These are phyloP conservation scores for Sinocyclocheilus rhinocerous DNA, from an alignment of 2,113 vertebrate species.

Conservation along the genomic window DNA sequence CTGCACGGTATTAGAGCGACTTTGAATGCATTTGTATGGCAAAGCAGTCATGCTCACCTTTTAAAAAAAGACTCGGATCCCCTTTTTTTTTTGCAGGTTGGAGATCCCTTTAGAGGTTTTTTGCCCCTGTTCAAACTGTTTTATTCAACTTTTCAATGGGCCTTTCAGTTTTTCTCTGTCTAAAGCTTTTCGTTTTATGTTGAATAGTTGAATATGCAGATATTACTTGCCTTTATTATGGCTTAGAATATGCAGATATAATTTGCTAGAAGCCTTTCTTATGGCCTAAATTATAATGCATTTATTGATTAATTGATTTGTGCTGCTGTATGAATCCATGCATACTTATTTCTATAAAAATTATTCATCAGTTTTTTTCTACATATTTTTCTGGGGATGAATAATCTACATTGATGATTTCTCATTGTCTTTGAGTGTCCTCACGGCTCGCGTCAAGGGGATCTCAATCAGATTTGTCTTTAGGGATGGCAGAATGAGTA, in stretches of 20 bases:
- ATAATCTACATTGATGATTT: constrained; percentile 13
- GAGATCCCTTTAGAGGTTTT: constrained; percentile 39
- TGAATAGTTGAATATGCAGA: background rate
- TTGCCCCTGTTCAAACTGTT: constrained; percentile 19
- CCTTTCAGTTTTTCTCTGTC: constrained; percentile 8
- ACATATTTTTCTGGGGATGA: background rate
- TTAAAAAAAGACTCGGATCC: constrained; percentile 72
- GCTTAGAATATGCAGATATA: background rate
- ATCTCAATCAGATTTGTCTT: constrained; percentile 51
- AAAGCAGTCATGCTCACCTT: constrained; percentile 74
- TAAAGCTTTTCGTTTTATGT: constrained; percentile 17
- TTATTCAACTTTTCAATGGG: background rate
- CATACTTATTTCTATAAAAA: background rate
- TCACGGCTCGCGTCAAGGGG: constrained; percentile 44
- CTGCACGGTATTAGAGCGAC: constrained; percentile 69
- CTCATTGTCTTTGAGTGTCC: constrained; percentile 21
- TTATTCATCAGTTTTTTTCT: background rate
- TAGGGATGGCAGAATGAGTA: constrained; percentile 42
- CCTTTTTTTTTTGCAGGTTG: constrained; percentile 62
- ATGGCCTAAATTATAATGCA: background rate
- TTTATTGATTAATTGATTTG: background rate
- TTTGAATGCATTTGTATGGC: constrained; percentile 78
- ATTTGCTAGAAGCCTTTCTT: background rate
- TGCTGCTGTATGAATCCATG: background rate
- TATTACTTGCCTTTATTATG: background rate